Conservation (phyloP, 92 coral and sea anemone species). For the Hydrozoanthus gracilis region DNA sequence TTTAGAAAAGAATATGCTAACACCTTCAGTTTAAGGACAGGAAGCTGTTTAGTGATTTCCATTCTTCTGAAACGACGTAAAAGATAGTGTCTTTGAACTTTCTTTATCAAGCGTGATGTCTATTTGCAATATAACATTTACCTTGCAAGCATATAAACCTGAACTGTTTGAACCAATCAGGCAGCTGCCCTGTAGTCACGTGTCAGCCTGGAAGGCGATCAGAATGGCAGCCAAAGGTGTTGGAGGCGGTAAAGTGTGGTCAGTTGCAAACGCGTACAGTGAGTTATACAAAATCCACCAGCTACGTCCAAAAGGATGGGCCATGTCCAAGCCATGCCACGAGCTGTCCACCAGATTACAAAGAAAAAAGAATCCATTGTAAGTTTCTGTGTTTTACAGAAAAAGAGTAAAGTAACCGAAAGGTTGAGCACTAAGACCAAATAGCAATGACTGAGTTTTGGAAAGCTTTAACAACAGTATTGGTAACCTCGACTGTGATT, state of each 20-base stretch:
- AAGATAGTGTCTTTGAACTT: background rate
- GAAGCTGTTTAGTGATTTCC: no score
- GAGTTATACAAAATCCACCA: background rate
- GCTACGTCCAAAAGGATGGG: slow-evolving; percentile 33
- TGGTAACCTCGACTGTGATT: no score
- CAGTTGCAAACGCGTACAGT: slow-evolving; percentile 33
- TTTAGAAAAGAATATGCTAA: no score
- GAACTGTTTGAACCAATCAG: slow-evolving; percentile 1
- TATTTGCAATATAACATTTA: background rate
- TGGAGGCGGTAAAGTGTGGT: slow-evolving; percentile 38
- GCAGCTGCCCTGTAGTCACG: slow-evolving; percentile 17
- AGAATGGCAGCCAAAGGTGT: slow-evolving; percentile 10
- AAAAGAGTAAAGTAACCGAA: background rate
- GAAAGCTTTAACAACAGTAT: no score
- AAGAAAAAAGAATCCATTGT: slow-evolving; percentile 77
- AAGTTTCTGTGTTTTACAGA: slow-evolving; percentile 28
- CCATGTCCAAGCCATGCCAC: slow-evolving; percentile 71
- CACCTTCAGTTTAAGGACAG: no score
- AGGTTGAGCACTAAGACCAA: no score
- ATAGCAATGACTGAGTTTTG: no score
- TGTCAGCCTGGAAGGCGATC: slow-evolving; percentile 14
- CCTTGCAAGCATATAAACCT: background rate
- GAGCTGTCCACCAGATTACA: slow-evolving; percentile 66
- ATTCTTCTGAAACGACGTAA: background rate
- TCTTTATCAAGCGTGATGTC: background rate